A percentile compares a stretch with the other conserved stretches of the same genome.
Conservation (phyloP, 2,113 vertebrate species). For the Ophthalmolycus amberensis region DNA sequence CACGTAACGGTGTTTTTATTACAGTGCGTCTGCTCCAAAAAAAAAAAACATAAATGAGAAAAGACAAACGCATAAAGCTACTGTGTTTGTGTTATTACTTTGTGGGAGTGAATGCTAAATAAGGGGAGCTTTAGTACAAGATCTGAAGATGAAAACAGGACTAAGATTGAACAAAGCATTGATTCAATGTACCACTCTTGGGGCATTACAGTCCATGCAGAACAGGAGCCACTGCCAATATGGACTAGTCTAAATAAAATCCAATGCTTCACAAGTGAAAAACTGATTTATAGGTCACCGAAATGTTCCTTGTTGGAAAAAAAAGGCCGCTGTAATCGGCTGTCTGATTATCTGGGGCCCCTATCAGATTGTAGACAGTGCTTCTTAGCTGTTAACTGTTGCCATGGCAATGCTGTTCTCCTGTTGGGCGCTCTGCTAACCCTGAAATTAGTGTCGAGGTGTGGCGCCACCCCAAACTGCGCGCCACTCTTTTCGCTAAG, state of each 20-base stretch:
- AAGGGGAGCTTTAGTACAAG: constrained; percentile 49
- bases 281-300: constrained; percentile 42
- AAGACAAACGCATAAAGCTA: constrained; percentile 68
- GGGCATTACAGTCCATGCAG: constrained; percentile 1
- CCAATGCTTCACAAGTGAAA: constrained; percentile 36
- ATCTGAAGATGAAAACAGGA: constrained; percentile 48
- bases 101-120: constrained; percentile 67
- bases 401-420: constrained; percentile 81
- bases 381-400: constrained; percentile 79
- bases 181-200: constrained; percentile 14
- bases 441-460: constrained; percentile 87
- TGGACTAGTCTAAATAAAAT: constrained; percentile 21
- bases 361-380: constrained; percentile 77
- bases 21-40: constrained; percentile 59
- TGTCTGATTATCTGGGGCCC: constrained; percentile 72
- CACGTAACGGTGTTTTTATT: constrained; percentile 76
- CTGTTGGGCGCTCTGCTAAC: constrained; percentile 82
- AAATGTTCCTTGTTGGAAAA: constrained; percentile 49
- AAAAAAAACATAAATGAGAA: constrained; percentile 49
- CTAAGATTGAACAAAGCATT: constrained; percentile 9
- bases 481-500: constrained; percentile 60
- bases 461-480: constrained; percentile 81
- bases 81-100: constrained; percentile 60
- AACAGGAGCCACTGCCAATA: not conserved
- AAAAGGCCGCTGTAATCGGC: constrained; percentile 55